Base-by-base conservation (phyloP, 1,140 invertebrate species). In the Antheraea pernyi region DNA sequence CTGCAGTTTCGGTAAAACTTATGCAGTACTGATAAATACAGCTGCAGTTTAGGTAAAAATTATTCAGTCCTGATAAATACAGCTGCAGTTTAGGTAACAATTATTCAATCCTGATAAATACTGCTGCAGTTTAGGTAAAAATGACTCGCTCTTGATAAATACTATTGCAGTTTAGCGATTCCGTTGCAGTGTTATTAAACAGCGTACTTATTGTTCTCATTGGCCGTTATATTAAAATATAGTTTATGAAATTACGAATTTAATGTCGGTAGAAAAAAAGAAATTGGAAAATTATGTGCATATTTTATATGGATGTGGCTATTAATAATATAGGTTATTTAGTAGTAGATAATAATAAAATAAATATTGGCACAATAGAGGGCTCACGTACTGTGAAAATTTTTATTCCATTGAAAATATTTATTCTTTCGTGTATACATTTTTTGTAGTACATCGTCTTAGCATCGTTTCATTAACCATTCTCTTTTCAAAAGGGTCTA, bases 271-370 rank as follows among this genome's bases (percentile, higher is more conserved):
- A 62, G 64, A 72, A 48, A 68, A 63, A 66, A 13, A 53, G 6
- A 16, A 53, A 53, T 11, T 16, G 6, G 46, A 16, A 53, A 53
- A 53, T 0, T 53, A 10, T 53, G 13, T 37, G 30, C 61, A 37
- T 63, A 63, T 13, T n/a, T 61, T 63, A 63, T 37, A 69, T 69
- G 78, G 78, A 73, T 79, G 78, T 79, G 78, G 77, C 78, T 79
- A 77, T 76, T 70, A 74, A 16, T 53, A 53, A 53, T 1, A 53
- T 53, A 53, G 16, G 46, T 53, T 53, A 53, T 53, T 53, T 53
- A 13, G 13, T 53, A 53, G 46, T 61, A 30, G 7, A 36, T 60
- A 30, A 30, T 22, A 61, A 60, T 60, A 36, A 61, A 61, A 61
- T 11, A 61, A 61, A 22, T 18, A 53, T 30, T 30, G 13, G 13